phyloP scores from a whole-genome alignment of 2,888 invertebrate species.

The Ecdyonurus torrentis region DNA sequence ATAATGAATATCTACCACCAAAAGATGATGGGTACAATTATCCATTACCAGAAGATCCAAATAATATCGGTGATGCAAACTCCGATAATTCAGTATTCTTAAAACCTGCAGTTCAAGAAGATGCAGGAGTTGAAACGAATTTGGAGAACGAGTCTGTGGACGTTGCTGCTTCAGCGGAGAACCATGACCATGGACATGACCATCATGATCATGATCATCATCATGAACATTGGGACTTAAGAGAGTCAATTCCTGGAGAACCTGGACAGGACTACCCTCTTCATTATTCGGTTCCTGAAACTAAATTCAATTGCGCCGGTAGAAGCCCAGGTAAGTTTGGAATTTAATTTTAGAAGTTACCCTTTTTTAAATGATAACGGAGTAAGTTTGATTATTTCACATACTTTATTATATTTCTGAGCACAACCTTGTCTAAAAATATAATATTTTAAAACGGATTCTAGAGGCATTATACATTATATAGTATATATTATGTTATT shows the following conservation, averaged over 20 bases:
- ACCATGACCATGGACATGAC: not conserved
- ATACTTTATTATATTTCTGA: too few relatives aligned
- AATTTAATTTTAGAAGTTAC: not conserved
- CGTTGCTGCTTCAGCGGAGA: not conserved
- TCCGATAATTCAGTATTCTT: not conserved
- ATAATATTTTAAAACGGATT: too few relatives aligned
- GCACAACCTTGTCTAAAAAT: too few relatives aligned
- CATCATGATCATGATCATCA: conserved; percentile 14
- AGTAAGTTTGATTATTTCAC: too few relatives aligned
- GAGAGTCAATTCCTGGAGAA: conserved; percentile 45
- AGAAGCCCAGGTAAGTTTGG: conserved; percentile 34
- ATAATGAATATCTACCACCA: not conserved
- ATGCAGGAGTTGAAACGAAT: not conserved
- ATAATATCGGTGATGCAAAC: not conserved
- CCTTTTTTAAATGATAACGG: too few relatives aligned
- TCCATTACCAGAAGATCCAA: not conserved
- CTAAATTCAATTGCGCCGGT: conserved; percentile 41
- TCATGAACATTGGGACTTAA: conserved; percentile 36
- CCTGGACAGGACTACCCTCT: conserved; percentile 49
- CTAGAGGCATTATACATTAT: too few relatives aligned
- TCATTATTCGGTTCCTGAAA: conserved; percentile 37
- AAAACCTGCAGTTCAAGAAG: not conserved
- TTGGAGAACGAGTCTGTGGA: not conserved
- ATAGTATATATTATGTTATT: too few relatives aligned
- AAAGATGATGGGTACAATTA: not conserved